phyloP scores from a whole-genome alignment of 2,888 invertebrate species.

The Mimumesa dahlbomi region DNA sequence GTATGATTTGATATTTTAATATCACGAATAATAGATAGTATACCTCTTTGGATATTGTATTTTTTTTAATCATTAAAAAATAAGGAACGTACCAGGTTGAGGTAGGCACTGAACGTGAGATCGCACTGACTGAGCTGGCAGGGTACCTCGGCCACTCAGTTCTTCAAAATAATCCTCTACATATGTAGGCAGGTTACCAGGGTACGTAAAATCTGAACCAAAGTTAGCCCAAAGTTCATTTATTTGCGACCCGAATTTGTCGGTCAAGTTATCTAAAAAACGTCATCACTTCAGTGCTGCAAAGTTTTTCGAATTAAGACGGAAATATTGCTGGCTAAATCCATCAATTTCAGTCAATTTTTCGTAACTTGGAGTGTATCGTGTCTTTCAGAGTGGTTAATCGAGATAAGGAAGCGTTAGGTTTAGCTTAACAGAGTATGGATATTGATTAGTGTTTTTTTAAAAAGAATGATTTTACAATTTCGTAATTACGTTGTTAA shows the following conservation, averaged over 20 bases:
- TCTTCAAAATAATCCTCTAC: slow-evolving; percentile 89
- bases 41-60: background rate
- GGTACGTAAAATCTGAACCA: slow-evolving; percentile 86
- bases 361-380: background rate
- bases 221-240: slow-evolving; percentile 87
- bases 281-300: slow-evolving; percentile 63
- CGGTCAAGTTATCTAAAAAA: slow-evolving; percentile 86
- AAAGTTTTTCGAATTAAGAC: slow-evolving; percentile 32
- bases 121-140: slow-evolving; percentile 59
- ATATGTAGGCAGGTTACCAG: slow-evolving; percentile 86
- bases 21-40: background rate
- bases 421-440: too few species aligned
- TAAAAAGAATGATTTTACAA: too few species aligned
- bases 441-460: too few species aligned
- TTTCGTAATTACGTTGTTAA: too few species aligned
- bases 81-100: slow-evolving; percentile 84
- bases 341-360: background rate
- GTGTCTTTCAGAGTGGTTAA: background rate
- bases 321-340: background rate
- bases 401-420: too few species aligned
- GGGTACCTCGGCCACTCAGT: slow-evolving; percentile 79
- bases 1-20: too few species aligned
- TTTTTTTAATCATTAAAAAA: background rate
- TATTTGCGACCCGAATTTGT: slow-evolving; percentile 87
- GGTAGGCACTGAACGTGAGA: slow-evolving; percentile 87